Conservation (phyloP, 2,113 vertebrate genomes). For the Heterotis niloticus region DNA sequence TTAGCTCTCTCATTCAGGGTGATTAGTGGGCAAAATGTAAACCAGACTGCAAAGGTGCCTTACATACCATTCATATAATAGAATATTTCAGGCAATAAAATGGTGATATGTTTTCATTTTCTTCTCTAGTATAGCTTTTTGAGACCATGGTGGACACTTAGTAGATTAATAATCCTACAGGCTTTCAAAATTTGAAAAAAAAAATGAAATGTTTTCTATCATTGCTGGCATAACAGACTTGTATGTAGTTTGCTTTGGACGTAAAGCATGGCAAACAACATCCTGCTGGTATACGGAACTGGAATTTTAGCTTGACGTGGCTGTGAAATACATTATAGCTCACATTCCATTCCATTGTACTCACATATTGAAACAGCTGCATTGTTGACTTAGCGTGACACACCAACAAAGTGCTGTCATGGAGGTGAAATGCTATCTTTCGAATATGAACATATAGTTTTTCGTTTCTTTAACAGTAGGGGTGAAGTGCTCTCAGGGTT, state of each 20-base stretch:
- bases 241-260: not conserved
- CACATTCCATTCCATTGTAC: conserved; percentile 6
- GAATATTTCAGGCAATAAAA: not conserved
- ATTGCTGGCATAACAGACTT: no score
- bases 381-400: conserved; percentile 38
- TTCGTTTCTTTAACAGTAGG: conserved; percentile 19
- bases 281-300: conserved; percentile 9
- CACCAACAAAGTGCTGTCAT: conserved; percentile 41
- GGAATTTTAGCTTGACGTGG: not conserved
- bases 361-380: conserved; percentile 21
- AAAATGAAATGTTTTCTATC: no score
- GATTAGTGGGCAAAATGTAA: not conserved
- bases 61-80: not conserved
- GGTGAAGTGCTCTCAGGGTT: conserved; percentile 33
- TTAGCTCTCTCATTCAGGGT: not conserved
- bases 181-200: no score
- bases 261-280: conserved; percentile 4
- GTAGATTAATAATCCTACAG: no score
- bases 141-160: not conserved
- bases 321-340: not conserved
- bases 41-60: conserved; percentile 8
- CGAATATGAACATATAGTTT: conserved; percentile 38
- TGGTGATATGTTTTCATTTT: not conserved
- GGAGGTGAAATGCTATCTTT: conserved; percentile 56
- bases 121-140: not conserved